Base-by-base conservation (phyloP, 2,113 vertebrate genomes). In the Marmota monax region DNA sequence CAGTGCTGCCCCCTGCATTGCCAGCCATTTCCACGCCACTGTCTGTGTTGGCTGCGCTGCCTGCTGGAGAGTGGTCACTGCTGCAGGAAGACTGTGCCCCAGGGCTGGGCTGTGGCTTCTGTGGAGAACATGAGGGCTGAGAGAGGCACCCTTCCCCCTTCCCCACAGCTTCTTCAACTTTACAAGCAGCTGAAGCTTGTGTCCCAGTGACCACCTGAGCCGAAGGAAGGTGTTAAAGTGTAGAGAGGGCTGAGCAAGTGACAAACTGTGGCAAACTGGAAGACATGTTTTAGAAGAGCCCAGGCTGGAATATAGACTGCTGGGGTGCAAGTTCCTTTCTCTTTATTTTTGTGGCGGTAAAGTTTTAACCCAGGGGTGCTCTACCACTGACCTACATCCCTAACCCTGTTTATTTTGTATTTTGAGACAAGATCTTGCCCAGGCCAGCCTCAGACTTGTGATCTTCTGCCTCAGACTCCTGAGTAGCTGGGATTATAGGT, bases 11-110 rank as follows among this genome's bases (percentile, higher is more conserved):
- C 0, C 99, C 99, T 0, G 99, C 98, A 1, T 99, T 99, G 18
- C 99, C 99, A 0, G 99, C 99, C 99, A 99, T 99, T 98, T 99
- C 99, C 94, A 99, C 99, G 0, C 99, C 99, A 0, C 99, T 99
- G 98, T 99, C 99, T 0, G 99, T 99, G 98, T 99, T 99, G 98
- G 99, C 99, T 91, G 99, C 98, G 51, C 99, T 99, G 94, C 99
- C 99, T 13, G 99, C 98, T 0, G 99, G 99, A 2, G 99, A 99
- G 63, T 98, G 99, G 96, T 99, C 99, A 0, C 99, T 99, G 98
- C 99, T 99, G 98, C 99, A 99, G 0, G 99, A 99, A 0, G 99
- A 99, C 63, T 99, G 99, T 85, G 99, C 99, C 0, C 99, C 99
- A 0, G 99, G 99, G 87, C 99, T 99, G 72, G 99, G 99, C 96